Base-by-base conservation (phyloP, 2,888 invertebrate species). In the Girardia tigrina region DNA sequence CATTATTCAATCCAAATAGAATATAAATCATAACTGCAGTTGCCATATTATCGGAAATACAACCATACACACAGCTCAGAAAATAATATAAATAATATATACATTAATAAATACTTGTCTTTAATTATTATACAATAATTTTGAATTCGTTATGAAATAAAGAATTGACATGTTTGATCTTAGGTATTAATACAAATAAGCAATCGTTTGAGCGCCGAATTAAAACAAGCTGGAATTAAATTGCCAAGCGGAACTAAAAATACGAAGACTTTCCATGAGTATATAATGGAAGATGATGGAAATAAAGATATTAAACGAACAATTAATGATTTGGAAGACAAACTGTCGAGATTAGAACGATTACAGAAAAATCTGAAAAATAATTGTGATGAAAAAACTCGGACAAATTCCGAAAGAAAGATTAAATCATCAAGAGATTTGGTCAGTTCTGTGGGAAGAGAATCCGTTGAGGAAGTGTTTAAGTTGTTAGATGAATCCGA, bases 251-350 rank as follows among this genome's bases (percentile, higher is more conserved):
- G 56, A 20, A 23, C 20, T 56, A 56, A 56, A 6, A 56, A 56
- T 56, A 56, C 4, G 20, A 56, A 56, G 23, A 8, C 20, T 16
- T 6, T 12, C 56, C n/a, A n/a, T n/a, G 56, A 56, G 23, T 8
- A 56, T 56, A 6, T 16, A 8, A 56, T n/a, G 4, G 56, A 56
- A 56, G 23, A 56, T n/a, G 56, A 56, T 12, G 56, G 56, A 6
- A 56, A 56, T 16, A 56, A 56, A 56, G n/a, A 56, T 56, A 56
- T 56, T n/a, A 56, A 56, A 56, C 56, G 56, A 56, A 56, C 56
- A n/a, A 56, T 56, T 23, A 56, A n/a, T 56, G 56, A 56, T 56
- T 56, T 56, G n/a, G 56, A 56, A n/a, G 56, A 56, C n/a, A 56
- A 56, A 56, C 23, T 56, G n/a, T 56, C 56, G 8, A 56, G n/a